Evolutionary conservation across 2,797 vertebrate species (phyloP).

Genomic region (Tympanoctomys barrerae): DNA sequence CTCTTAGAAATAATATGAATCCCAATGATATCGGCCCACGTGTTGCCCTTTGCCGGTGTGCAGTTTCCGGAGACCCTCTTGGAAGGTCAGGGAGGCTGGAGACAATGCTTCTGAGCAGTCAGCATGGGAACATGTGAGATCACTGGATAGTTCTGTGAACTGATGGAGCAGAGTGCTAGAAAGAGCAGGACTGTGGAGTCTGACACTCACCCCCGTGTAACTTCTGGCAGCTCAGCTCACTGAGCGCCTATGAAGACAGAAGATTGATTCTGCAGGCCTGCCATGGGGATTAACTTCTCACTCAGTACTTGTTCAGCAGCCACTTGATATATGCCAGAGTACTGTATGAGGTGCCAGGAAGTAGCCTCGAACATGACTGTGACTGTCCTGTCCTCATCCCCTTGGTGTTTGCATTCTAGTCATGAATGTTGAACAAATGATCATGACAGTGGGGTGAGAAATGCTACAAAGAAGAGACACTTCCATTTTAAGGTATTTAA

Average conservation of each 20-base stretch:
- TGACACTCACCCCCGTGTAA: neutral
- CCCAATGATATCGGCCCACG: neutral
- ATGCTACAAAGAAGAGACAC: neutral
- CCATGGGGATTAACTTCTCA: conserved; percentile 11
- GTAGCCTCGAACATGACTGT: neutral
- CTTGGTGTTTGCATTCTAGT: neutral
- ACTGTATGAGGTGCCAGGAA: neutral
- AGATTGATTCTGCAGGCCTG: neutral
- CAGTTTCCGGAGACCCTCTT: neutral
- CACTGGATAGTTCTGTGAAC: neutral
- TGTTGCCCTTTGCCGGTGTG: neutral
- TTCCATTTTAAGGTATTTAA: neutral
- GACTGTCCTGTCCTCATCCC: neutral
- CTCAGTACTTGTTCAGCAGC: neutral
- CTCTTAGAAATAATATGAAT: neutral
- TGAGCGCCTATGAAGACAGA: neutral
- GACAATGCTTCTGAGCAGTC: neutral
- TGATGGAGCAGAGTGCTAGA: neutral
- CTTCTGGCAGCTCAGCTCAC: neutral
- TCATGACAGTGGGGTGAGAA: neutral
- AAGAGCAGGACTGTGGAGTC: neutral
- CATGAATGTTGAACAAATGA: neutral
- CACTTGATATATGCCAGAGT: neutral
- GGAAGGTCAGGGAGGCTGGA: neutral
- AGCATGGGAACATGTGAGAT: neutral